A percentile compares a stretch with the other conserved stretches of the same genome.
Conservation (phyloP, 2,113 vertebrate species). For the Myrmophylax atrothorax region DNA sequence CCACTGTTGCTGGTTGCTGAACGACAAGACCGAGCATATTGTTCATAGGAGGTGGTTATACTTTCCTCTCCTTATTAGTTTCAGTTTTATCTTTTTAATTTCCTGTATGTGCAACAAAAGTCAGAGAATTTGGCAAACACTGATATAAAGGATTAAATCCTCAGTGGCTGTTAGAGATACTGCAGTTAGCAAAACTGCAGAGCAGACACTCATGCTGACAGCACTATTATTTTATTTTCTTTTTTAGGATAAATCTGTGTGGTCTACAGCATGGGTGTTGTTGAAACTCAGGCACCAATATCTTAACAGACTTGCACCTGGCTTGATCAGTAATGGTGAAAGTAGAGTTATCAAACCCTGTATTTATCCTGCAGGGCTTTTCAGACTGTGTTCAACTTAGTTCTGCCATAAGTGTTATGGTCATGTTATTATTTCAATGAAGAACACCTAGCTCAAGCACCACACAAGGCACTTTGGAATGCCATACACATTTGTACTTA, state of each 20-base stretch:
- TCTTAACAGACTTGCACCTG: not conserved
- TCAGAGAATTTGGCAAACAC: not conserved
- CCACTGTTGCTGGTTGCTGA: not conserved
- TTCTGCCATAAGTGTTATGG: not conserved
- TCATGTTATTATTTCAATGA: not conserved
- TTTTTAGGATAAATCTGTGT: not conserved
- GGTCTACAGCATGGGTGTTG: not conserved
- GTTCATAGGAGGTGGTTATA: not conserved
- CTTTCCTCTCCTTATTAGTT: not conserved
- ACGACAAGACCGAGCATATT: not conserved
- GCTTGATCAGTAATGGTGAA: not conserved
- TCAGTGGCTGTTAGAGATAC: not conserved
- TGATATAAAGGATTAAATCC: slow-evolving; percentile 6
- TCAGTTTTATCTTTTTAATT: slow-evolving; percentile 47
- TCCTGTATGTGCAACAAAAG: slow-evolving; percentile 10
- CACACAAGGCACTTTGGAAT: not conserved
- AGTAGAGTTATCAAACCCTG: not conserved
- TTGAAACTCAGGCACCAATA: not conserved
- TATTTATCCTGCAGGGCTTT: not conserved
- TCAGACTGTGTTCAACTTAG: not conserved
- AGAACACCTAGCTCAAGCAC: not conserved
- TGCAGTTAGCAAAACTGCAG: not conserved
- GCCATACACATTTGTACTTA: not conserved
- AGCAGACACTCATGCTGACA: not conserved
- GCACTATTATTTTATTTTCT: not conserved